Percentiles rank a stretch among this genome's conserved stretches.
Evolutionary conservation across 2,797 vertebrate species (phyloP).

Genomic region (Prunella strophiata): DNA sequence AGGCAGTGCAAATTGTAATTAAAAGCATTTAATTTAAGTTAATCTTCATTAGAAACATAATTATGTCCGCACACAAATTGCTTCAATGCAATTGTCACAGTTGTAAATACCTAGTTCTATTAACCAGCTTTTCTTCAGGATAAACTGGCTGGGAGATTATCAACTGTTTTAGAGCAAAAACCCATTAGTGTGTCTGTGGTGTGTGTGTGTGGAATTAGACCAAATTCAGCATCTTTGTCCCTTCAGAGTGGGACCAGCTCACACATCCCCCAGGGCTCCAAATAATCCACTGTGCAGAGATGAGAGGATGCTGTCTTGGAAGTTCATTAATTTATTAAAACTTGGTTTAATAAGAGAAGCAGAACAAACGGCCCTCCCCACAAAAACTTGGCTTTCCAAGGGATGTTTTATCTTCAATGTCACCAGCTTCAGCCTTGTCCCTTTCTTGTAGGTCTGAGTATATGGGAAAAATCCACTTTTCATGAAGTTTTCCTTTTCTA

Average conservation of each 20-base stretch:
- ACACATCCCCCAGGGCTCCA: background rate
- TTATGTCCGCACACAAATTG: conserved; percentile 55
- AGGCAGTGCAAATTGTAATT: conserved; percentile 73
- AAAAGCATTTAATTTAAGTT: conserved; percentile 78
- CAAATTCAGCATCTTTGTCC: background rate
- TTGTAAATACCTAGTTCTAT: conserved; percentile 65
- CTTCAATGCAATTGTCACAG: conserved; percentile 61
- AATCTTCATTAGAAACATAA: conserved; percentile 77
- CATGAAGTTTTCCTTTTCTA: background rate
- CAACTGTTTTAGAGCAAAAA: background rate
- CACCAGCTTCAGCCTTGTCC: background rate
- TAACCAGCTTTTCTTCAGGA: conserved; percentile 27
- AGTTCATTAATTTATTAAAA: background rate
- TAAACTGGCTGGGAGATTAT: conserved; percentile 1
- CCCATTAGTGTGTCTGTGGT: background rate
- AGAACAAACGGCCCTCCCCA: background rate
- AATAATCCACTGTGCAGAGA: background rate
- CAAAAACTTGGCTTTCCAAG: background rate
- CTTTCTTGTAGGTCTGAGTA: background rate
- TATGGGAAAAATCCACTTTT: background rate
- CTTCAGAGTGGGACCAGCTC: background rate
- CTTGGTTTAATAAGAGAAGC: background rate
- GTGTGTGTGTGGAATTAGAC: background rate
- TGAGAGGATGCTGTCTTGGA: background rate
- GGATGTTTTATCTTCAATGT: background rate